Percentiles rank a stretch among this genome's conserved stretches.
Conservation (phyloP, 2,113 vertebrate species). For the Butorides virescens region DNA sequence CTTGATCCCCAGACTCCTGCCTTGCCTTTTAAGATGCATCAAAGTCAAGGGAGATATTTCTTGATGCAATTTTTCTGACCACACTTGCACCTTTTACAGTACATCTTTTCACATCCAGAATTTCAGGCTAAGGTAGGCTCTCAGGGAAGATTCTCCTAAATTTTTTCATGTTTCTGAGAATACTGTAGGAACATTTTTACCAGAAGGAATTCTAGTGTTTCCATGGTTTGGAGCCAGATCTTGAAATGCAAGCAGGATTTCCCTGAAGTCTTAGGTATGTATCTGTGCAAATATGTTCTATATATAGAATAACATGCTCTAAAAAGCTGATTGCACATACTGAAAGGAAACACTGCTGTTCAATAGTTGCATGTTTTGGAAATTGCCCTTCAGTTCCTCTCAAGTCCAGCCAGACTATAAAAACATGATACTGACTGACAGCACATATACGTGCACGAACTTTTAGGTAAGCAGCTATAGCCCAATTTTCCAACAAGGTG, state of each 20-base stretch:
- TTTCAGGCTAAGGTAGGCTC: neutral
- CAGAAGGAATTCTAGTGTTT: neutral
- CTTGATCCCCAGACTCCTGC: neutral
- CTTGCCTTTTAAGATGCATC: neutral
- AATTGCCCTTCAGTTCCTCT: neutral
- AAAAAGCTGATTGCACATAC: neutral
- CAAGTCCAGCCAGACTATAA: neutral
- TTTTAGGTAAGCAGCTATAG: neutral
- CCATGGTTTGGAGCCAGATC: neutral
- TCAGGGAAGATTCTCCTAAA: neutral
- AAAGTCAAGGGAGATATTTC: neutral
- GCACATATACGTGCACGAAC: neutral
- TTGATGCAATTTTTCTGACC: neutral
- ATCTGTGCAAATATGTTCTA: neutral
- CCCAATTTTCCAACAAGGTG: neutral
- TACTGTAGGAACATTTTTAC: neutral
- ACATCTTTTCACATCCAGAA: neutral
- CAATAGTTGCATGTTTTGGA: neutral
- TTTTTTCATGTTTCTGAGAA: neutral
- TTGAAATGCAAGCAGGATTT: neutral
- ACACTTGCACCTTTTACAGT: neutral
- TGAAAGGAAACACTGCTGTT: neutral
- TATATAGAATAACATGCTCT: neutral
- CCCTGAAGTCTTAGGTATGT: conserved; percentile 25
- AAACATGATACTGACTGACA: neutral